Evolutionary conservation across 2,888 invertebrate genomes (phyloP).

Genomic region (Deroplatys truncata): DNA sequence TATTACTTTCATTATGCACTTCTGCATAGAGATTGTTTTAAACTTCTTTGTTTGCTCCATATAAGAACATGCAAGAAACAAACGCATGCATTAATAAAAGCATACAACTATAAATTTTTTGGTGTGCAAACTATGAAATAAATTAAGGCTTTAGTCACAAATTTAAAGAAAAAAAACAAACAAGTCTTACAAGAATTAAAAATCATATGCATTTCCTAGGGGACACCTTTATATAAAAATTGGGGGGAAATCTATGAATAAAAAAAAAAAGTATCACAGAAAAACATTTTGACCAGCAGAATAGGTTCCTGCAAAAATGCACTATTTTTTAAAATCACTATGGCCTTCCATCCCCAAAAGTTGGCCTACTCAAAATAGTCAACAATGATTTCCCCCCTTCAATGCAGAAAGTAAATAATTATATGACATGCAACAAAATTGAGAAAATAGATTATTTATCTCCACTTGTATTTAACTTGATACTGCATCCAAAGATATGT

Average conservation of each 20-base stretch:
- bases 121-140: background rate
- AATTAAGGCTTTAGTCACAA: background rate
- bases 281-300: constrained; percentile 28
- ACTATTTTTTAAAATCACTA: constrained; percentile 24
- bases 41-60: background rate
- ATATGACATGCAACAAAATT: constrained; percentile 26
- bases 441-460: constrained; percentile 17
- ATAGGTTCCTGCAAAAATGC: constrained; percentile 43
- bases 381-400: constrained; percentile 1
- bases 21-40: background rate
- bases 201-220: constrained; percentile 7
- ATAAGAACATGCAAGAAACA: background rate
- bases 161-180: background rate
- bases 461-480: constrained; percentile 24
- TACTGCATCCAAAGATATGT: constrained; percentile 14
- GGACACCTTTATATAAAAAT: background rate
- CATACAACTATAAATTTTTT: background rate
- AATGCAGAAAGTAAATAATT: constrained; percentile 13
- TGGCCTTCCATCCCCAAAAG: constrained; percentile 18
- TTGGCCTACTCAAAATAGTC: background rate
- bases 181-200: background rate
- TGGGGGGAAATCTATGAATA: background rate
- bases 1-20: constrained; percentile 23
- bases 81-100: background rate
- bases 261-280: constrained; percentile 17